Evolutionary conservation across 2,888 invertebrate genomes (phyloP).

Genomic region (Mesodorylaimus sp.): DNA sequence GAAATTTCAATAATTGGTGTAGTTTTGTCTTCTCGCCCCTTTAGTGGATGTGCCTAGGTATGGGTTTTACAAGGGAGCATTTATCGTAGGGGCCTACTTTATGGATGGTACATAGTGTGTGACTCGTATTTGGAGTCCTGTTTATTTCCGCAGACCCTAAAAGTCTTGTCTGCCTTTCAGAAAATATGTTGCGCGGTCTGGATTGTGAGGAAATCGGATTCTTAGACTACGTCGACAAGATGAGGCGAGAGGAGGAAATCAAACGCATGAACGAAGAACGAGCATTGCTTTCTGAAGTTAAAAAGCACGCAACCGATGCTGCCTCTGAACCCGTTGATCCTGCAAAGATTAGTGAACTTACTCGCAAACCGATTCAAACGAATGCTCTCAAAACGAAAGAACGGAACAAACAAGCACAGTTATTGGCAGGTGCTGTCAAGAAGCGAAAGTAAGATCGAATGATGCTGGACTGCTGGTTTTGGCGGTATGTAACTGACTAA

Average conservation of each 20-base stretch:
- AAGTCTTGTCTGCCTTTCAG: slow-evolving; percentile 26
- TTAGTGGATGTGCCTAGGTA: too few relatives aligned
- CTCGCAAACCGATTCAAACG: slow-evolving; percentile 4
- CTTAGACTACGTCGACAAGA: slow-evolving; percentile 55
- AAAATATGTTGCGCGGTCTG: slow-evolving; percentile 53
- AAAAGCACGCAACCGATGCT: slow-evolving; percentile 12
- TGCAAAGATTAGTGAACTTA: slow-evolving; percentile 1
- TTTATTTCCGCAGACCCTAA: background rate
- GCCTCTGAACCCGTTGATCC: too few relatives aligned
- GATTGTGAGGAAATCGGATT: slow-evolving; percentile 93
- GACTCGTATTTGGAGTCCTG: too few relatives aligned
- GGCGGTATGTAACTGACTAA: too few relatives aligned
- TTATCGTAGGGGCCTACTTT: too few relatives aligned
- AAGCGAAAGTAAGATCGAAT: slow-evolving; percentile 6
- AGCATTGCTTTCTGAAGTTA: slow-evolving; percentile 16
- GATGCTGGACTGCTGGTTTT: too few relatives aligned
- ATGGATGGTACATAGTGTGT: too few relatives aligned
- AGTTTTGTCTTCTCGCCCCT: background rate
- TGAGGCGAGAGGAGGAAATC: slow-evolving; percentile 15
- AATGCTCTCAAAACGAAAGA: background rate
- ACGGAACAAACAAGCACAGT: slow-evolving; percentile 16
- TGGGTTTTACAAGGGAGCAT: too few relatives aligned
- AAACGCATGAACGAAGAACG: slow-evolving; percentile 15
- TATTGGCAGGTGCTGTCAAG: slow-evolving; percentile 13
- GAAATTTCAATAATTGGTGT: background rate